Percentiles rank a stretch among this genome's conserved stretches.
Evolutionary conservation across 1,140 invertebrate species (phyloP).

Genomic region (Calephelis virginiensis): DNA sequence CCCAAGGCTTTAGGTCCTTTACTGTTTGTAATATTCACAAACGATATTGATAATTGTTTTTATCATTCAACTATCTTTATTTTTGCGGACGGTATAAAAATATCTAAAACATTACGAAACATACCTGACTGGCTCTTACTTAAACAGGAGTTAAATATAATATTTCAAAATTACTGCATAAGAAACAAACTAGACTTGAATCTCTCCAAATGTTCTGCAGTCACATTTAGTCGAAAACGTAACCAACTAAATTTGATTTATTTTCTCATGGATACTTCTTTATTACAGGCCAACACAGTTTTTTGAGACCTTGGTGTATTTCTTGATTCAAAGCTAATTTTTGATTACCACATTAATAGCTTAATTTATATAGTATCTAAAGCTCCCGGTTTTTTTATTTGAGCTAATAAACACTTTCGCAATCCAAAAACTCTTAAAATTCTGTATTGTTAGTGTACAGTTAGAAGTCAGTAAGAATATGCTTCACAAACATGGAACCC

Average conservation of each 20-base stretch:
- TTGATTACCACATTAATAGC: too few species aligned
- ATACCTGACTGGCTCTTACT: not conserved
- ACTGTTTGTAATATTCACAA: slow-evolving; percentile 21
- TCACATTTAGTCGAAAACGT: too few species aligned
- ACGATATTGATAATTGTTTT: slow-evolving; percentile 19
- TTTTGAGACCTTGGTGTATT: not conserved
- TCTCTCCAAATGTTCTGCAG: too few species aligned
- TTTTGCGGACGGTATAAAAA: slow-evolving; percentile 22
- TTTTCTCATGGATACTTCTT: not conserved
- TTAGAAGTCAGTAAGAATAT: not conserved
- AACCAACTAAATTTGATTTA: not conserved
- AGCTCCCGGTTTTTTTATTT: too few species aligned
- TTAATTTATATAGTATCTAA: too few species aligned
- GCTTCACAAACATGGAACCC: too few species aligned
- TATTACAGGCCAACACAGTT: not conserved
- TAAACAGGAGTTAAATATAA: slow-evolving; percentile 18
- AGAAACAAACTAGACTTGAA: not conserved
- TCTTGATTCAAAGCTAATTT: too few species aligned
- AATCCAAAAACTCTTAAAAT: slow-evolving; percentile 4
- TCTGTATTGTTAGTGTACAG: not conserved
- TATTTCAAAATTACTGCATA: slow-evolving; percentile 10
- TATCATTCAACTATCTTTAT: slow-evolving; percentile 5
- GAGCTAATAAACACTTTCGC: too few species aligned
- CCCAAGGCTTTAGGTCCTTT: slow-evolving; percentile 23
- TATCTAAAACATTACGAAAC: not conserved